Evolutionary conservation across 2,797 vertebrate genomes (phyloP).

Genomic region (Pseudopleuronectes americanus): DNA sequence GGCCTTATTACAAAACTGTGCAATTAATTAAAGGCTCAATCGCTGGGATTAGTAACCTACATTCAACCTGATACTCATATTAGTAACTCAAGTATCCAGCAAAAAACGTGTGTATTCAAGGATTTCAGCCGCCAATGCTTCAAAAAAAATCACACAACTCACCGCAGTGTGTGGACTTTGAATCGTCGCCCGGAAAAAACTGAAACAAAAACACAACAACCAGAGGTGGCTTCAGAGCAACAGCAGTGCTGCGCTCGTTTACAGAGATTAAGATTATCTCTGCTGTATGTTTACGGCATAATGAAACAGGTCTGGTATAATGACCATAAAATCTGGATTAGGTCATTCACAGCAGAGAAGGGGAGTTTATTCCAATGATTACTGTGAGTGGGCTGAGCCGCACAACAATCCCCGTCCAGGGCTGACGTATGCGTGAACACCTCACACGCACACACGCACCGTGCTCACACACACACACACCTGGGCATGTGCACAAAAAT

Average conservation of each 20-base stretch:
- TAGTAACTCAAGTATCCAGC: constrained; percentile 13
- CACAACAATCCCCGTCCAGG: constrained; percentile 44
- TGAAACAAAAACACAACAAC: constrained; percentile 9
- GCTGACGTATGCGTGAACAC: constrained; percentile 42
- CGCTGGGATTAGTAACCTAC: constrained; percentile 76
- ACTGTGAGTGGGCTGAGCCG: constrained; percentile 65
- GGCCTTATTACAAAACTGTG: constrained; percentile 77
- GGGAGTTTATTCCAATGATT: constrained; percentile 69
- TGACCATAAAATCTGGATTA: constrained; percentile 83
- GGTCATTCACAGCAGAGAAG: constrained; percentile 73
- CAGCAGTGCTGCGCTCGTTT: constrained; percentile 58
- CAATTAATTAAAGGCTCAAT: constrained; percentile 83
- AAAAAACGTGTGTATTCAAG: constrained; percentile 23
- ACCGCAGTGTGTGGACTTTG: background rate
- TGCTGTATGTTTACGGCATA: constrained; percentile 77
- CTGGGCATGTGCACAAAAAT: background rate
- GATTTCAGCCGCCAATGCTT: constrained; percentile 1
- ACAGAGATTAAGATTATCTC: constrained; percentile 80
- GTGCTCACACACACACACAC: constrained; percentile 15
- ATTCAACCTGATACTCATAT: constrained; percentile 71
- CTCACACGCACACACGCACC: constrained; percentile 35
- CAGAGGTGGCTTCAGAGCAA: constrained; percentile 31
- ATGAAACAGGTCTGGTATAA: constrained; percentile 78
- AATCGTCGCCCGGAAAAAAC: background rate
- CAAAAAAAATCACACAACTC: background rate